These are phyloP conservation scores for Leptoclinus maculatus DNA, from an alignment of 2,797 vertebrate species.

Conservation along the genomic window DNA sequence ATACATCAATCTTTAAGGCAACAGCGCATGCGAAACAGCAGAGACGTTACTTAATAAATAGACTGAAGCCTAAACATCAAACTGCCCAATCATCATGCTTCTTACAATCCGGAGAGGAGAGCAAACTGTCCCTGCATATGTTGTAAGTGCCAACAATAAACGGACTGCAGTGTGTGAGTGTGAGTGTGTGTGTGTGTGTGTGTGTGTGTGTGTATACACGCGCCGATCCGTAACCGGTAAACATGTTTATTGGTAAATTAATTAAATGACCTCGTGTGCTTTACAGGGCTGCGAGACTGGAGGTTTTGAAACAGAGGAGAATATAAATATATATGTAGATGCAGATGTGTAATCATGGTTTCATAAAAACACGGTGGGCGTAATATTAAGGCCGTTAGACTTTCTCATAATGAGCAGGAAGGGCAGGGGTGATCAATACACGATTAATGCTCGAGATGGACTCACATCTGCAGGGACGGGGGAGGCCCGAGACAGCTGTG, in stretches of 20 bases:
- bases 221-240: slow-evolving; percentile 54
- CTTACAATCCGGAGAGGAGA: slow-evolving; percentile 18
- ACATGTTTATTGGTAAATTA: slow-evolving; percentile 71
- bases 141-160: slow-evolving; percentile 28
- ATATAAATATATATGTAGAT: slow-evolving; percentile 9
- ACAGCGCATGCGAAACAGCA: slow-evolving; percentile 57
- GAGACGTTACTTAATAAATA: slow-evolving; percentile 56
- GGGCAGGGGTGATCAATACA: slow-evolving; percentile 72
- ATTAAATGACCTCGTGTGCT: slow-evolving; percentile 57
- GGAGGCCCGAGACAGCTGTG: slow-evolving; percentile 31
- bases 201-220: slow-evolving; percentile 13
- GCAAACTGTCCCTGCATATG: slow-evolving; percentile 25
- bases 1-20: slow-evolving; percentile 76
- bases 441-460: slow-evolving; percentile 74
- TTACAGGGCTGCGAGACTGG: slow-evolving; percentile 12
- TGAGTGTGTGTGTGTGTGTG: slow-evolving; percentile 5
- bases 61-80: slow-evolving; percentile 31
- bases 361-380: slow-evolving; percentile 46
- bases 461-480: slow-evolving; percentile 51
- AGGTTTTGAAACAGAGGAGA: slow-evolving; percentile 5
- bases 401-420: slow-evolving; percentile 78
- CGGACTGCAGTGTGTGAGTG: not conserved
- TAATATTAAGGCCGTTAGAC: slow-evolving; percentile 69
- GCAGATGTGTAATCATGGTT: slow-evolving; percentile 58
- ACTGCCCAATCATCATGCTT: slow-evolving; percentile 40